Base-by-base conservation (phyloP, 2,888 invertebrate species). In the Crocallis elinguaria region DNA sequence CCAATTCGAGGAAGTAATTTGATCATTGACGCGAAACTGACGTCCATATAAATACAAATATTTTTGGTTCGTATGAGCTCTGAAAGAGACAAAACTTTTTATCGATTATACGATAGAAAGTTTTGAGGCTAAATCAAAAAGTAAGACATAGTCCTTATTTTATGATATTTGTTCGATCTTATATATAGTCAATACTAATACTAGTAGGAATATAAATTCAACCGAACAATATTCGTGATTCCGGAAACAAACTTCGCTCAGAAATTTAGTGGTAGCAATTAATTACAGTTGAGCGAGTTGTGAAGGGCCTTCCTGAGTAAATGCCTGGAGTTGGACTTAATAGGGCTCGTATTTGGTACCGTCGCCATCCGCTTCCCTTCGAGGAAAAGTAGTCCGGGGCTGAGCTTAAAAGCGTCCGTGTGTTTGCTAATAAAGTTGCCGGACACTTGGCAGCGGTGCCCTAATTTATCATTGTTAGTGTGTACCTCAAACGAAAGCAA, bases 391-490 rank as follows among this genome's bases (percentile, higher is more conserved):
- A 78, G 77, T 71, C 72, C 64, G 66, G 37, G 73, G 57, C 64
- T 61, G 56, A 65, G 66, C 71, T 64, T 77, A 73, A 75, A 74
- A 77, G 73, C 77, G 69, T 78, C 73, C 72, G 76, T 82, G 77
- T 82, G 80, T 81, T 83, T 79, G 76, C 76, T 84, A 84, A 86
- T 86, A 87, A 85, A 85, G 78, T 73, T 70, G 67, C 68, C 74
- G 82, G 82, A 82, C 82, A 77, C 80, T 80, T 69, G 76, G 77
- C 80, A 78, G 76, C 68, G 75, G 75, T 72, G 62, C 72, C 76
- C 84, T 85, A 86, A 87, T 88, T 90, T 88, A 84, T 87, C 86
- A 86, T 84, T 86, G 83, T 84, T 84, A 82, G 74, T 78, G 73
- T 70, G 74, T 70, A 77, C 76, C 77, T 82, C 77, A 81, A 85